Evolutionary conservation across 2,888 invertebrate genomes (phyloP), one percentile per base, ranked within the genome.

Genomic region (Agonopterix subpropinquella): DNA sequence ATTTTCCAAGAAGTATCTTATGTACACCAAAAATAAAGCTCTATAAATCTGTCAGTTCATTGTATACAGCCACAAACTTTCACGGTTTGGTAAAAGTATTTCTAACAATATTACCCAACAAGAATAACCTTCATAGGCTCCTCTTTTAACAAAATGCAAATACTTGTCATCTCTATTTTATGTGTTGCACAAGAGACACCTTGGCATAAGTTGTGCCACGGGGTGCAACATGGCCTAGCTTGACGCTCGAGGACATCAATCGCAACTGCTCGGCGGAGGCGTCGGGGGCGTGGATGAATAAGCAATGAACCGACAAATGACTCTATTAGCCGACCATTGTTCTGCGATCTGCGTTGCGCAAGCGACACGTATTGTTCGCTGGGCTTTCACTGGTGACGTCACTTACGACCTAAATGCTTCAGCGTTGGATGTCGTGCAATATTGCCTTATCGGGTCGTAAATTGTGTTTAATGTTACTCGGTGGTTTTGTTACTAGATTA

Each of bases 221-320:
- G 45, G 36, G 45, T 43, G 18, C 35, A 37, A 36, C 47, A 36
- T 36, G 41, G 41, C 36, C 2, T 28, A 28, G 28, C 43, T 39
- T 43, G 9, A 60, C 56, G 67, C 67, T 68, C 68, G 71, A 83
- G 79, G 80, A 80, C 78, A 82, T 79, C 75, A 76, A 79, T 81
- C 77, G 78, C 73, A 71, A 66, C 72, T 60, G 72, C 64, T 70
- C 57, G 64, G 77, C 73, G 78, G 75, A 80, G 87, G 86, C 80
- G 84, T 84, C 75, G 67, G 73, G 80, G 88, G 88, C 86, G 88
- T 86, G 82, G 80, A 86, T 83, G 86, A 86, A 88, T 88, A 85
- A 77, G 84, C 84, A 87, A 87, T 86, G 86, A 85, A 78, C 77
- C 79, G 73, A 74, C 80, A 82, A 87, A 88, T 85, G 85, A 76